Percentiles rank a stretch among this genome's conserved stretches.
phyloP scores from a whole-genome alignment of 2,797 vertebrate genomes.

The Pipistrellus pygmaeus region DNA sequence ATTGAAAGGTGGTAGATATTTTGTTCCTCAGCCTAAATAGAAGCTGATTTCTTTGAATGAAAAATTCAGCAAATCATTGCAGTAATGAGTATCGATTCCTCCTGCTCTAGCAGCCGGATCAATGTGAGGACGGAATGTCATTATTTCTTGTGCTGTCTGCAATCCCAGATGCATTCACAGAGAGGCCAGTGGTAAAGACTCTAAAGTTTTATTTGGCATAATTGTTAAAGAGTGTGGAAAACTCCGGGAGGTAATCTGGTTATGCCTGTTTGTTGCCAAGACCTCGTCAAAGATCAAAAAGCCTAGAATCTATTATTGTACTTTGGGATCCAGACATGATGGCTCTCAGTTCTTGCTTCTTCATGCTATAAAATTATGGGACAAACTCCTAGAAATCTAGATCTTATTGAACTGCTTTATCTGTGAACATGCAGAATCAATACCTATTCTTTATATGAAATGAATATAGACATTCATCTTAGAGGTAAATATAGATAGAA shows the following conservation, averaged over 20 bases:
- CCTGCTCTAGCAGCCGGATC: conserved; percentile 31
- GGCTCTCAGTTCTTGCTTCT: neutral
- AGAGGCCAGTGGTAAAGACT: neutral
- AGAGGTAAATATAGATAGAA: neutral
- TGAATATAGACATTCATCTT: neutral
- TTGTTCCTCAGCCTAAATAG: conserved; percentile 21
- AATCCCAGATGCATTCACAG: neutral
- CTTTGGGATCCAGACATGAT: neutral
- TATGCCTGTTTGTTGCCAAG: neutral
- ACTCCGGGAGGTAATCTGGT: neutral
- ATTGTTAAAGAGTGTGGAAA: conserved; percentile 9
- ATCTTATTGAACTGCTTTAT: neutral
- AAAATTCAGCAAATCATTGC: conserved; percentile 60
- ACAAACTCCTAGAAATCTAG: neutral
- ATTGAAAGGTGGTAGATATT: conserved; percentile 40
- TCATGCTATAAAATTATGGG: neutral
- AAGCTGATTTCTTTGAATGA: conserved; percentile 47
- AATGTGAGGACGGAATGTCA: conserved; percentile 39
- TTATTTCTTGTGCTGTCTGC: conserved; percentile 50
- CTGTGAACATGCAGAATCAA: neutral
- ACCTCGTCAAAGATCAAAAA: conserved; percentile 2
- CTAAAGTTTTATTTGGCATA: conserved; percentile 44
- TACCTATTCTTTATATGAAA: neutral
- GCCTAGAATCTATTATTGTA: neutral
- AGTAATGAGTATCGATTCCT: conserved; percentile 54